Conservation (phyloP, 2,113 vertebrate genomes). For the Zosterops japonicus region DNA sequence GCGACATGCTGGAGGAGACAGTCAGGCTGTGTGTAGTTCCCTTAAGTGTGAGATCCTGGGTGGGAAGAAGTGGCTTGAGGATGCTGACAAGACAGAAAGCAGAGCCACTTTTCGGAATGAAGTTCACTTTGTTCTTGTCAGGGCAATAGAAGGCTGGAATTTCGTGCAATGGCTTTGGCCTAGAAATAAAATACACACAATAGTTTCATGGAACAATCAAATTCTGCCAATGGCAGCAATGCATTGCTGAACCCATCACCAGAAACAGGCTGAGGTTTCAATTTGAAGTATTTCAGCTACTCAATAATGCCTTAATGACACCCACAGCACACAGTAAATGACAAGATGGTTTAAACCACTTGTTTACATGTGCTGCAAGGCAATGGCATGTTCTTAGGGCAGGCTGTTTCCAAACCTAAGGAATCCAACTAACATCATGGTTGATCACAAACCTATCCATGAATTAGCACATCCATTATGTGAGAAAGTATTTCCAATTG, state of each 20-base stretch:
- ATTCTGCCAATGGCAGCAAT: not conserved
- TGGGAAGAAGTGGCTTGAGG: slow-evolving; percentile 94
- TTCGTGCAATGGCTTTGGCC: slow-evolving; percentile 91
- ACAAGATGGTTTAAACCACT: not conserved
- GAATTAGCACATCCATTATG: not conserved
- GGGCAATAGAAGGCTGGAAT: slow-evolving; percentile 95
- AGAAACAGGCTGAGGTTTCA: not conserved
- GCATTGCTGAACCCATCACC: not conserved
- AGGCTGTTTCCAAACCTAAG: not conserved
- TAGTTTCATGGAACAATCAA: not conserved
- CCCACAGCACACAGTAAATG: not conserved
- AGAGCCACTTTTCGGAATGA: slow-evolving; percentile 98
- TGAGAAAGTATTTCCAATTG: not conserved
- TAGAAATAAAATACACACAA: slow-evolving; percentile 70
- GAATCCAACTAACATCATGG: not conserved
- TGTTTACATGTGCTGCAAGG: not conserved
- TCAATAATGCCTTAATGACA: not conserved
- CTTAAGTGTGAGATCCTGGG: slow-evolving; percentile 89
- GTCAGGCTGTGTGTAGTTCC: slow-evolving; percentile 86
- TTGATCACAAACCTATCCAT: not conserved
- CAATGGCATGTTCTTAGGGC: not conserved
- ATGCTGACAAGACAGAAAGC: slow-evolving; percentile 99
- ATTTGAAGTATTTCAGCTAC: not conserved
- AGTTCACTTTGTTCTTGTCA: slow-evolving; percentile 99
- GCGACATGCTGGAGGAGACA: slow-evolving; percentile 83